Evolutionary conservation across 2,113 vertebrate species (phyloP), one percentile per base, ranked within the genome.

Genomic region (Campylorhamphus procurvoides): DNA sequence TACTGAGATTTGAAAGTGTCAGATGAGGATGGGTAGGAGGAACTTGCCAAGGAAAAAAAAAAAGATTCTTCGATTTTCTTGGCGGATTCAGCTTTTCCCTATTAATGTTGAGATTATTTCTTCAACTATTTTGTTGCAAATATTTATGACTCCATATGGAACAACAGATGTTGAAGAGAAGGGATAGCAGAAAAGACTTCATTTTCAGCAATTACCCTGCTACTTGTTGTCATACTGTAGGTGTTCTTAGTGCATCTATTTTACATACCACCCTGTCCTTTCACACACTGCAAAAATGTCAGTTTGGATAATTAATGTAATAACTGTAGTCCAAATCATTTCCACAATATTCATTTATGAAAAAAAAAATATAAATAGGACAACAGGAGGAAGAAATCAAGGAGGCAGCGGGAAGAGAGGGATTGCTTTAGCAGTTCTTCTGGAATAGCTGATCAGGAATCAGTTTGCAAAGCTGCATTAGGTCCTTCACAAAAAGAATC

Each of bases 71-170:
- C 84, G 58, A 87, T 96, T 96, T 96, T 96, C 89, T 94, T 97
- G 87, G 50, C 56, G 87, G 80, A 96, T 97, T 96, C 84, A 87
- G 78, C 77, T 89, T 94, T 97, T 94, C 93, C 93, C 96, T 97
- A 96, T 97, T 96, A 94, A 96, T 97, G 94, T 94, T 96, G 91
- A 97, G 95, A 97, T 97, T 94, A 95, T 85, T 98, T 96, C 90
- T 94, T 77, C 92, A 90, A 96, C 86, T 97, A 96, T 97, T 98
- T 97, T 97, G 89, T 96, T 96, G 97, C 93, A 97, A 98, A 98
- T 98, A 97, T 98, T 97, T 97, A 98, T 96, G 96, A 96, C 94
- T 97, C 94, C 96, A 97, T 97, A 97, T 97, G 96, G 97, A 96
- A 94, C 93, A 94, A 89, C 96, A 98, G 93, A 97, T 98, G 95